Base-by-base conservation (phyloP, 1,140 invertebrate species). In the Hyles euphorbiae region DNA sequence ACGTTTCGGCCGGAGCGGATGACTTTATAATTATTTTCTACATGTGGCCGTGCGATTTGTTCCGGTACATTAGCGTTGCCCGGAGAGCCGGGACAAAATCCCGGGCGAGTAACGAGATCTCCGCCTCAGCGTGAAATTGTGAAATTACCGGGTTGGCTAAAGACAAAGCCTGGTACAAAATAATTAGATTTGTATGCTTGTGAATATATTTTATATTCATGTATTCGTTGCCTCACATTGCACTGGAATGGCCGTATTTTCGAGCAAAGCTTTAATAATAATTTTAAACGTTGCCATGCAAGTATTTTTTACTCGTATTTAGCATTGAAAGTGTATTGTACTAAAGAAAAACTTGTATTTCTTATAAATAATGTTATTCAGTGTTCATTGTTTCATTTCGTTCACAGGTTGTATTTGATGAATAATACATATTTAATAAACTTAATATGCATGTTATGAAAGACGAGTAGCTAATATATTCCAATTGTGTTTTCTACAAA, bases 121-220 rank as follows among this genome's bases (percentile, higher is more conserved):
- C 75, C 79, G 74, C 34, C 79, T 77, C 73, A 77, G 72, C 85
- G 82, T 88, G 85, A 86, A 88, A 88, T 88, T 86, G 80, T 82
- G 70, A 84, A 84, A 84, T 84, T 83, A 76, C 80, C 76, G 71
- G 75, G 75, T 76, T 63, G 67, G 43, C 8, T 52, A 65, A 57
- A 56, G 33, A 11, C 58, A 56, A 65, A 58, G 59, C 44, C 45
- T 46, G 9, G 11, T 56, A 55, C 43, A 43, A 40, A 44, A 52
- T 55, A 58, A 55, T 54, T 40, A 2, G 8, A 8, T 40, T 22
- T 22, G 22, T 22, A 22, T 22, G 22, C 22, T 22, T 40, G 5
- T 2, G 2, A 8, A 40, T 40, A 40, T 61, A 52, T 47, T 47
- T n/a, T 40, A 8, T 40, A 40, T 40, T 40, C 36, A 40, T 40